Conservation (phyloP, 2,113 vertebrate genomes). For the Passer domesticus region DNA sequence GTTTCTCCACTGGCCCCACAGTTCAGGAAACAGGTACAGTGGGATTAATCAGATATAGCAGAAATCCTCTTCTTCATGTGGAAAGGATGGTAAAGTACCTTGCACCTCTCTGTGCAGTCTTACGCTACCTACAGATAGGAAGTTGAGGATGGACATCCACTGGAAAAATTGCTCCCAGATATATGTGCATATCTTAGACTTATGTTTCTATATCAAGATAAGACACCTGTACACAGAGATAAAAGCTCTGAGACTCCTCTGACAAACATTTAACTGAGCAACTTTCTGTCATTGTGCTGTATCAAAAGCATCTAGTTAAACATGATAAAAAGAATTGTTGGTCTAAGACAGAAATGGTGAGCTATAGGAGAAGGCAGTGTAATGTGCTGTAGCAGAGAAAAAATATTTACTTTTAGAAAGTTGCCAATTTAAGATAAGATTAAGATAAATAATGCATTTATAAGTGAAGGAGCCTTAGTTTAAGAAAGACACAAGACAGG, state of each 20-base stretch:
- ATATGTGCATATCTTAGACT: background rate
- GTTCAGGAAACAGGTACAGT: background rate
- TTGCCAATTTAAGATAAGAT: background rate
- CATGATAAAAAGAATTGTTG: background rate
- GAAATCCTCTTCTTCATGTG: background rate
- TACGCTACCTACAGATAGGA: background rate
- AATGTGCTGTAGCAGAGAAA: background rate
- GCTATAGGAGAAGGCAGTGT: background rate
- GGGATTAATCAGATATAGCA: background rate
- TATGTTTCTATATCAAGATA: background rate
- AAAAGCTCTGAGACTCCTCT: background rate
- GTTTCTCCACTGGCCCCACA: background rate
- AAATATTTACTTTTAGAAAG: background rate
- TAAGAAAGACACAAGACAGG: background rate
- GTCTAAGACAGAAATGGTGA: background rate
- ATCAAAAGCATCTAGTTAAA: background rate
- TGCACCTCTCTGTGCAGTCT: background rate
- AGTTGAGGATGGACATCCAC: background rate
- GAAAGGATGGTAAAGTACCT: background rate
- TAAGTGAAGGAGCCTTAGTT: background rate
- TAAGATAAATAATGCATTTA: background rate
- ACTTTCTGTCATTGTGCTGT: background rate
- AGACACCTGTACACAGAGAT: background rate
- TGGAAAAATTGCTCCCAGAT: background rate
- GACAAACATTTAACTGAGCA: background rate